A percentile compares a stretch with the other conserved stretches of the same genome.
Conservation (phyloP, 1,140 invertebrate genomes). For the Gryon sp. region DNA sequence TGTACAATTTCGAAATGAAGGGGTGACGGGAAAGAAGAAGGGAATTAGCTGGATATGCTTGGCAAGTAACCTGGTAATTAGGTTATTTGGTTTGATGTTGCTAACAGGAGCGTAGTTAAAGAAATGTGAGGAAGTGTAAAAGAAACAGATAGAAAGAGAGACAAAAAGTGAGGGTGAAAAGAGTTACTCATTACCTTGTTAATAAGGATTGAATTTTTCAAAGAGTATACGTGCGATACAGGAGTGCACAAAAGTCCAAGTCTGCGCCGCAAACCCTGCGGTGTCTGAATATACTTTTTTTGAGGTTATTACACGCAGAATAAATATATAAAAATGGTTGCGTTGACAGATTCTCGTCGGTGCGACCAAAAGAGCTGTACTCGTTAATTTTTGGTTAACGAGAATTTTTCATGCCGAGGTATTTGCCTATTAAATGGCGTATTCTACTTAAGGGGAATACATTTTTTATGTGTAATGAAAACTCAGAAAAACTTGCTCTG, state of each 20-base stretch:
- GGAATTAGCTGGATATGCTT: constrained; percentile 24
- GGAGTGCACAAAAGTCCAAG: background rate
- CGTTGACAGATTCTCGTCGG: background rate
- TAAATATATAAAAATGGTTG: constrained; percentile 18
- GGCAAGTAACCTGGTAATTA: constrained; percentile 37
- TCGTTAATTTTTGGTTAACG: constrained; percentile 23
- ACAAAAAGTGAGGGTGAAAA: constrained; percentile 13
- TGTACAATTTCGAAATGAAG: constrained; percentile 18
- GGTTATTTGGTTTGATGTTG: constrained; percentile 45
- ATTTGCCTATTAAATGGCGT: too few species aligned
- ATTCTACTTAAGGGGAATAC: too few species aligned
- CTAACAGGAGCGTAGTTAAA: constrained; percentile 33
- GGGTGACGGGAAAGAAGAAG: background rate
- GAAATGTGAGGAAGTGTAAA: constrained; percentile 38
- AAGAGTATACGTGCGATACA: background rate
- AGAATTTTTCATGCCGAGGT: background rate
- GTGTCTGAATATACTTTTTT: constrained; percentile 18
- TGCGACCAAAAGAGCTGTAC: background rate
- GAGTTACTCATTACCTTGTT: constrained; percentile 52
- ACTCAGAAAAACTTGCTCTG: too few species aligned
- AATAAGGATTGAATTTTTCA: constrained; percentile 54
- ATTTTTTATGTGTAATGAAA: too few species aligned
- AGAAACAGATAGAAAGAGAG: background rate
- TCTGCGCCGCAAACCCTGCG: background rate
- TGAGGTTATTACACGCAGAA: constrained; percentile 19